These are phyloP conservation scores for Sarcophilus harrisii DNA, from an alignment of 2,797 vertebrate genomes.

Conservation along the genomic window DNA sequence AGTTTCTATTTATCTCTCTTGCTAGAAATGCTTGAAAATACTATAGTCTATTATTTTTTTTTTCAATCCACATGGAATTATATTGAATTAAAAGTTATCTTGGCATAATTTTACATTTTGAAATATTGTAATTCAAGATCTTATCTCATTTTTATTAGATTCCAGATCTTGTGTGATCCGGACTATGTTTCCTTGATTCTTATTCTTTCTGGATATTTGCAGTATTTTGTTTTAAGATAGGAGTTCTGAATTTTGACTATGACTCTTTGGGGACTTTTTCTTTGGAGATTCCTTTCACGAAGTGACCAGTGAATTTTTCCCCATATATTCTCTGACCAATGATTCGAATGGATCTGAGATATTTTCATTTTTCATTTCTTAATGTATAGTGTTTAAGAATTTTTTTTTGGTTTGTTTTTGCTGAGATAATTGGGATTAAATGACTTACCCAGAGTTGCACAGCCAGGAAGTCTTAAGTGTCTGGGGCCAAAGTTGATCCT, in stretches of 20 bases:
- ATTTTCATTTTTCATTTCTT: background rate
- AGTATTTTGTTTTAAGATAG: background rate
- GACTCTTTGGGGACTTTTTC: background rate
- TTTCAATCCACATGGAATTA: background rate
- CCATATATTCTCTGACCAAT: background rate
- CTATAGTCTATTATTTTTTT: background rate
- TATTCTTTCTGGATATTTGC: background rate
- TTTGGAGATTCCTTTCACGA: background rate
- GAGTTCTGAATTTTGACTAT: background rate
- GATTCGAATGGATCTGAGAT: background rate
- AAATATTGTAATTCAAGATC: background rate
- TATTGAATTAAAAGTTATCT: background rate
- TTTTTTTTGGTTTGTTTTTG: background rate
- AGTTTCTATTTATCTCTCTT: background rate
- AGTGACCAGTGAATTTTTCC: background rate
- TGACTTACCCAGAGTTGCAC: no score
- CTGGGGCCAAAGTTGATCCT: no score
- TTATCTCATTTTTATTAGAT: background rate
- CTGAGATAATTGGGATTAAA: no score
- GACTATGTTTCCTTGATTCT: background rate
- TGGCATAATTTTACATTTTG: background rate
- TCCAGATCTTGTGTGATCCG: background rate
- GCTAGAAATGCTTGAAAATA: background rate
- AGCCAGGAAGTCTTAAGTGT: no score
- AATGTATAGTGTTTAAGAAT: background rate